Conservation (phyloP, 2,888 invertebrate species). For the Hemithea aestivaria region DNA sequence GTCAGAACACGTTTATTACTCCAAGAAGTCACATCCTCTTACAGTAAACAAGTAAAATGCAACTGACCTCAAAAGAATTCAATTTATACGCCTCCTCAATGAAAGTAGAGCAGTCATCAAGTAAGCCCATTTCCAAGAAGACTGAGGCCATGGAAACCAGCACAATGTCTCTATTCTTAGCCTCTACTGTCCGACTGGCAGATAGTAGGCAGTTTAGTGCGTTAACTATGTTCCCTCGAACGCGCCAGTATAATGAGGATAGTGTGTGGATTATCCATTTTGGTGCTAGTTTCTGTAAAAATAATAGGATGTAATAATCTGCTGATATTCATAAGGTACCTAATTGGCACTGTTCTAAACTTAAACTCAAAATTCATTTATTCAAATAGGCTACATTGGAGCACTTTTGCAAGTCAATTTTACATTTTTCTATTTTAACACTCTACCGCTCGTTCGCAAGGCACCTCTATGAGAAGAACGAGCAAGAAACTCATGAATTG, state of each 20-base stretch:
- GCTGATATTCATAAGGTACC: not conserved
- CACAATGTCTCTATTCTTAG: slow-evolving; percentile 82
- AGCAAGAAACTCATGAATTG: too few relatives aligned
- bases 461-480: too few relatives aligned
- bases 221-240: slow-evolving; percentile 82
- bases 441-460: too few relatives aligned
- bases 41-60: too few relatives aligned
- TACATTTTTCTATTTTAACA: too few relatives aligned
- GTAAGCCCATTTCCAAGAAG: slow-evolving; percentile 81
- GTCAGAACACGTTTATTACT: too few relatives aligned
- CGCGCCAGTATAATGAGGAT: slow-evolving; percentile 88
- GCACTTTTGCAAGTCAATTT: too few relatives aligned
- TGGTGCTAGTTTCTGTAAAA: slow-evolving; percentile 82
- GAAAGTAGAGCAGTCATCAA: slow-evolving; percentile 81
- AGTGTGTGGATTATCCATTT: slow-evolving; percentile 86
- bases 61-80: slow-evolving; percentile 80
- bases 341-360: too few relatives aligned
- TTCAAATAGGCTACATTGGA: too few relatives aligned
- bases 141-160: slow-evolving; percentile 85
- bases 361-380: too few relatives aligned
- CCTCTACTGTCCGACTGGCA: slow-evolving; percentile 62
- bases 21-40: too few relatives aligned
- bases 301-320: not conserved
- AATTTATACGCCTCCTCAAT: slow-evolving; percentile 81
- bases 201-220: slow-evolving; percentile 84